A percentile compares a stretch with the other conserved stretches of the same genome.
Conservation (phyloP, 2,797 vertebrate species). For the Micropoecilia bifurca region DNA sequence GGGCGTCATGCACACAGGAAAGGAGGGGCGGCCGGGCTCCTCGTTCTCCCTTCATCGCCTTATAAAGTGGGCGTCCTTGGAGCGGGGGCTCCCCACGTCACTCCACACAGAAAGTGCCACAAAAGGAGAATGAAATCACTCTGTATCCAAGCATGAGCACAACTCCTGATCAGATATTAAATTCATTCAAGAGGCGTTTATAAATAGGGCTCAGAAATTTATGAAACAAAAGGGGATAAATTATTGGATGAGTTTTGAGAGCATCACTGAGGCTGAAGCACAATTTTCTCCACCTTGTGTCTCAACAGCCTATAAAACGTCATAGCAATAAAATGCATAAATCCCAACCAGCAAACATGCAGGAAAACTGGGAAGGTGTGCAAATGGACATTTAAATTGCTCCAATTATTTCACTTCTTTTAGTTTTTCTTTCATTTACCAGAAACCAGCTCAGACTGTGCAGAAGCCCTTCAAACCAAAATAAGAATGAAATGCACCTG, state of each 20-base stretch:
- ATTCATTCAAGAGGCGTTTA: background rate
- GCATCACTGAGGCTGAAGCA: background rate
- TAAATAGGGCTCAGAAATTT: background rate
- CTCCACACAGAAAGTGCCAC: constrained; percentile 43
- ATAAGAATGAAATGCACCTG: background rate
- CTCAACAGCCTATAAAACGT: background rate
- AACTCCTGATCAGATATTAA: background rate
- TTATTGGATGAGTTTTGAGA: background rate
- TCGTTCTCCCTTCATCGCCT: constrained; percentile 63
- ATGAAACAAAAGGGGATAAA: background rate
- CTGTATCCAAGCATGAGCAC: background rate
- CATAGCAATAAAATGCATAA: background rate
- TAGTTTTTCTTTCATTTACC: background rate
- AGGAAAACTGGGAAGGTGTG: background rate
- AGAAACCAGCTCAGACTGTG: background rate
- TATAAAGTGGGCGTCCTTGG: constrained; percentile 69
- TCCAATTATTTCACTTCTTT: background rate
- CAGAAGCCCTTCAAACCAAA: background rate
- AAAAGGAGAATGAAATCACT: constrained; percentile 52
- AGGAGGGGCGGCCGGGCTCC: constrained; percentile 61
- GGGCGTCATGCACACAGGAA: constrained; percentile 62
- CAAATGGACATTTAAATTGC: background rate
- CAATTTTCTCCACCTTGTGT: background rate
- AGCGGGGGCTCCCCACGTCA: constrained; percentile 59
- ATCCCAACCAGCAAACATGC: background rate